Base-by-base conservation (phyloP, 2,797 vertebrate species). In the Babyrousa celebensis region DNA sequence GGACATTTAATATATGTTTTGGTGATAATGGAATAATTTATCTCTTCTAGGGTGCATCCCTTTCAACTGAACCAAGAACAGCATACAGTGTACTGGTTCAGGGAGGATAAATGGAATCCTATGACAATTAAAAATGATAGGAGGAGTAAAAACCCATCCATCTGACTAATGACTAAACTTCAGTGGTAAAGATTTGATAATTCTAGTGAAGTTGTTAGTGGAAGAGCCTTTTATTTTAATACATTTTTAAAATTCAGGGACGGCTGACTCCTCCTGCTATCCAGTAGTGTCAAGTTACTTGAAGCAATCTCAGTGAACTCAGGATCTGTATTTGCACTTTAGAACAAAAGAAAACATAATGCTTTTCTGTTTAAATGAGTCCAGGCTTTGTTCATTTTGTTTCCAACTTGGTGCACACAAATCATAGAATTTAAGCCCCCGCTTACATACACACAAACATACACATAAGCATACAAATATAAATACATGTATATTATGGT, bases 21-120 rank as follows among this genome's bases (percentile, higher is more conserved):
- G 68, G 80, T 96, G 94, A 96, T 96, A 95, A 96, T 88, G 40
- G 67, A 90, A 97, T 77, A 96, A 96, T 94, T 95, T 92, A 90
- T 97, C 95, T 97, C 96, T 96, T 72, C 74, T 83, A 94, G 40
- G 68, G 68, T 96, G 52, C 48, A 92, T 95, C 84, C 68, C 78
- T 96, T 97, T 94, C 68, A 96, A 68, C 40, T 89, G 60, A 96
- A 95, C 52, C 62, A 60, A 83, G 80, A 88, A 83, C 89, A 96
- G 54, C 78, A 93, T 95, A 67, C 54, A 78, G 52, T 95, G 72
- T 93, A 54, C 68, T 94, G 54, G 68, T 87, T 93, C 89, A 90
- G 25, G 63, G 75, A 91, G 48, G 89, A 94, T 70, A 92, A 95
- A 96, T 91, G 74, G 82, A 90, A 94, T 91, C 68, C 82, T 25